phyloP scores from a whole-genome alignment of 2,797 vertebrate genomes.

The Malacoraja senta region DNA sequence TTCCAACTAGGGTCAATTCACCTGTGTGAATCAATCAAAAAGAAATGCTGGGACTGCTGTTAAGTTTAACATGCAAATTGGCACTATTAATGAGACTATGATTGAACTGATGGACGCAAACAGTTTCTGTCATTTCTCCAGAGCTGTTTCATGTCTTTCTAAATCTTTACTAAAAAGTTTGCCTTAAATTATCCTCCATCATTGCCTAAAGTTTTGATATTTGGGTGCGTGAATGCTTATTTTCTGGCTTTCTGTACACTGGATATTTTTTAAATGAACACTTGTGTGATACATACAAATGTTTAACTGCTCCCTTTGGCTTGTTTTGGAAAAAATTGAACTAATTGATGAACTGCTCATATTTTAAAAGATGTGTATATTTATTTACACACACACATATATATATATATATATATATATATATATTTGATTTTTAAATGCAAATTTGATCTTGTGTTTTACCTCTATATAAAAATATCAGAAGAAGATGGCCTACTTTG shows the following conservation, averaged over 20 bases:
- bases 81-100: slow-evolving; percentile 6
- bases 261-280: not conserved
- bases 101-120: slow-evolving; percentile 19
- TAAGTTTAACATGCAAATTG: slow-evolving; percentile 18
- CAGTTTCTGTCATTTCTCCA: slow-evolving; percentile 23
- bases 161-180: not conserved
- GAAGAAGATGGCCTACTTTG: not conserved
- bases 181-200: not conserved
- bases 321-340: not conserved
- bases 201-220: not conserved
- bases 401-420: not conserved
- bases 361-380: not conserved
- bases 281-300: not conserved
- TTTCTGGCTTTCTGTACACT: not conserved
- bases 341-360: not conserved
- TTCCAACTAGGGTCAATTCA: slow-evolving; percentile 22
- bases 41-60: slow-evolving; percentile 34
- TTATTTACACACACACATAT: no score
- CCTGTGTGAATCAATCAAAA: slow-evolving; percentile 9
- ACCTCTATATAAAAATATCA: not conserved
- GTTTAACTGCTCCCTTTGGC: not conserved
- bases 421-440: not conserved
- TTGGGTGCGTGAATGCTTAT: not conserved
- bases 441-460: not conserved
- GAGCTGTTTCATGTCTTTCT: slow-evolving; percentile 24